Conservation (phyloP, 2,888 invertebrate species). For the Mythimna loreyi region DNA sequence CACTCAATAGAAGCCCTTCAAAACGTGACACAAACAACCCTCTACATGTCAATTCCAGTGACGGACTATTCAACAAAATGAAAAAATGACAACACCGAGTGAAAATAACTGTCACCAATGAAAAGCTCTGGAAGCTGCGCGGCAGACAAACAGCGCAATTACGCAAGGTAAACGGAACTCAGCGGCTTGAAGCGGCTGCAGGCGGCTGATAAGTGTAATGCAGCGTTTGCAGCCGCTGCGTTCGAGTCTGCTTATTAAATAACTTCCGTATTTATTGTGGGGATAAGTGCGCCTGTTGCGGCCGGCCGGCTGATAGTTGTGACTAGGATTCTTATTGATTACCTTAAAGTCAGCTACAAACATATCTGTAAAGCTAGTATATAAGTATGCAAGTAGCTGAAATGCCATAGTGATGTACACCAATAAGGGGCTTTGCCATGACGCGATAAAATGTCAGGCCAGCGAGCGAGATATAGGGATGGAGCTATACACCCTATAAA, state of each 20-base stretch:
- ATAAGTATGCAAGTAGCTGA: too few relatives aligned
- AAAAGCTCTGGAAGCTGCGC: slow-evolving; percentile 11
- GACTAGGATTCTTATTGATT: neutral
- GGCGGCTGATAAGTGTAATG: slow-evolving; percentile 51
- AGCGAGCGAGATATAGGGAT: too few relatives aligned
- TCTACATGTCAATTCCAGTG: neutral
- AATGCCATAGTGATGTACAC: too few relatives aligned
- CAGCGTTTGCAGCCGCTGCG: slow-evolving; percentile 39
- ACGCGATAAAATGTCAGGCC: too few relatives aligned
- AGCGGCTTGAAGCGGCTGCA: slow-evolving; percentile 50
- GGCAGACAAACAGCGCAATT: slow-evolving; percentile 54
- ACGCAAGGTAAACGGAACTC: slow-evolving; percentile 45
- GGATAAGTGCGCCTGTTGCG: slow-evolving; percentile 12
- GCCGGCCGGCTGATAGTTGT: slow-evolving; percentile 5
- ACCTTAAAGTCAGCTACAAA: too few relatives aligned
- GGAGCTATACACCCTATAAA: too few relatives aligned
- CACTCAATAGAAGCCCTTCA: neutral
- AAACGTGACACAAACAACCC: neutral
- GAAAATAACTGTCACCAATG: slow-evolving; percentile 37
- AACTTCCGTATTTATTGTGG: slow-evolving; percentile 48
- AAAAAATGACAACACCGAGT: slow-evolving; percentile 7
- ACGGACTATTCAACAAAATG: neutral
- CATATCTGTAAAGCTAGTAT: too few relatives aligned
- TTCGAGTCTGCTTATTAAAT: slow-evolving; percentile 3
- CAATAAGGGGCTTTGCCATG: too few relatives aligned